Base-by-base conservation (phyloP, 2,888 invertebrate genomes). In the Chloroclystis v-ata region DNA sequence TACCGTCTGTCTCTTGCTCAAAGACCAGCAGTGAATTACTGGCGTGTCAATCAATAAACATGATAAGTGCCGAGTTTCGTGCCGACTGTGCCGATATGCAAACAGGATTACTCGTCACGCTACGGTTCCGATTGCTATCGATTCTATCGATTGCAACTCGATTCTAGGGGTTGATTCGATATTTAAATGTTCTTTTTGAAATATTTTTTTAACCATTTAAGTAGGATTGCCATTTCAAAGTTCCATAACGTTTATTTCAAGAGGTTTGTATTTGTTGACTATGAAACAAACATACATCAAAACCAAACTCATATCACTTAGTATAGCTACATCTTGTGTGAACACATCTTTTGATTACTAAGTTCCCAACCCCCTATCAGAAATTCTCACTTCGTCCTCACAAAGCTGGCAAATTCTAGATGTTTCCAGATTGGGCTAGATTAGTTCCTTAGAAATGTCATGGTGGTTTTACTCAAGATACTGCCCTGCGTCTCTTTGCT, bases 41-140 rank as follows among this genome's bases (percentile, higher is more conserved):
- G 75, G 79, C 82, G 80, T 85, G 86, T 86, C 86, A 87, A 88
- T 88, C 87, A 86, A 87, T 87, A 87, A 85, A 83, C 85, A 82
- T 84, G 84, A 86, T 86, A 86, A 85, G 85, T 84, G 83, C 78
- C 71, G 76, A 76, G 76, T 80, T 80, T 78, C 83, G 84, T 86
- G 83, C 80, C 57, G 56, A 45, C 41, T 48, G 46, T 51, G 68
- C 69, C 78, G 84, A 82, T 84, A 86, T 85, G 85, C 85, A 85
- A 86, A 85, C 82, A 75, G 79, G 78, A 78, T 78, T 79, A 77
- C 78, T 70, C 73, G 68, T 63, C 71, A 84, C 81, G 75, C 68
- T 69, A 69, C 65, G 64, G 64, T 67, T 62, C 61, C 63, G 69
- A 67, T 68, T 61, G 61, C 58, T 66, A 73, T 74, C 73, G 74